phyloP scores from a whole-genome alignment of 2,888 invertebrate genomes.

The Cantharis flavilabris region DNA sequence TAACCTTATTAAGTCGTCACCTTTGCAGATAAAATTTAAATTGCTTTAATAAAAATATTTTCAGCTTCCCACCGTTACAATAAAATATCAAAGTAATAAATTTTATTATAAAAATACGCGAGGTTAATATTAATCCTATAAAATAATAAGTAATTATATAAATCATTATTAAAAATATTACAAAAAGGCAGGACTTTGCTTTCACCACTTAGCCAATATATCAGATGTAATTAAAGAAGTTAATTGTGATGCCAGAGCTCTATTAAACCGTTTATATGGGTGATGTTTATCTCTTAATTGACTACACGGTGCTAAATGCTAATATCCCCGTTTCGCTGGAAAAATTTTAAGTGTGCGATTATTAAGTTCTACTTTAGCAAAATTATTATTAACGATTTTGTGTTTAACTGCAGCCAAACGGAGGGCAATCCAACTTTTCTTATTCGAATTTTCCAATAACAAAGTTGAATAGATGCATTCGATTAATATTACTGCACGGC shows the following conservation, averaged over 20 bases:
- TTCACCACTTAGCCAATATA: slow-evolving; percentile 21
- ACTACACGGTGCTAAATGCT: slow-evolving; percentile 35
- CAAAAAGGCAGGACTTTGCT: slow-evolving; percentile 14
- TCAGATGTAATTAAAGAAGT: slow-evolving; percentile 23
- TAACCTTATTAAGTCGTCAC: background rate
- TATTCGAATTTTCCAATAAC: background rate
- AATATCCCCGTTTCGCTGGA: slow-evolving; percentile 21
- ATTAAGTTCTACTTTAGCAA: background rate
- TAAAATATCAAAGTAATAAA: background rate
- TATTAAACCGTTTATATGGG: slow-evolving; percentile 22
- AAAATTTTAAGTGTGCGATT: slow-evolving; percentile 1
- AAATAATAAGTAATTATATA: slow-evolving; percentile 13
- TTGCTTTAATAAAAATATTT: background rate
- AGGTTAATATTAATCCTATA: background rate
- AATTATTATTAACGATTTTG: background rate
- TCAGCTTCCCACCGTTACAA: background rate
- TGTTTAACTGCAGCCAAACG: background rate
- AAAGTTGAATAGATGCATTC: no score
- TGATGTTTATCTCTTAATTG: slow-evolving; percentile 39
- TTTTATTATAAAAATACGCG: background rate
- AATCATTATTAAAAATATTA: slow-evolving; percentile 17
- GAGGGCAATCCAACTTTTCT: background rate
- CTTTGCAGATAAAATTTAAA: background rate
- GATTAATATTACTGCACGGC: no score
- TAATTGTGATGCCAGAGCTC: slow-evolving; percentile 15